phyloP scores from a whole-genome alignment of 2,113 vertebrate species.

The Myocastor coypus region DNA sequence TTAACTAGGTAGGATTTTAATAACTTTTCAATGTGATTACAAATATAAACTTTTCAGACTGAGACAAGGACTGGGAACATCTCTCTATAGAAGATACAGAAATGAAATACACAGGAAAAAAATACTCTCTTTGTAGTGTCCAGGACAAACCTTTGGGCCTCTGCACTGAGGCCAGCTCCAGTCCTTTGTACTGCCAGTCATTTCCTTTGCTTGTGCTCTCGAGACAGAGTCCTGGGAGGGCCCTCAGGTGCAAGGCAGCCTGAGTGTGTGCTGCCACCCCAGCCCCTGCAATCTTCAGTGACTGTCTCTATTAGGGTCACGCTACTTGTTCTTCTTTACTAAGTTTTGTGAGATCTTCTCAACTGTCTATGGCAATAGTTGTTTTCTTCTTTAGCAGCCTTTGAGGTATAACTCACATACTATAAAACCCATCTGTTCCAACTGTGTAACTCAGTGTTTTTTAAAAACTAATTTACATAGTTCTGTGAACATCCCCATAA shows the following conservation, averaged over 20 bases:
- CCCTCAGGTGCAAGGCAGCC: neutral
- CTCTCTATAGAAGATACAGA: neutral
- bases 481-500: neutral
- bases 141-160: neutral
- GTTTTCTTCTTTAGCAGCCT: neutral
- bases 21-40: no score
- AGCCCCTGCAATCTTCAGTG: neutral
- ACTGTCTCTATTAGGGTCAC: neutral
- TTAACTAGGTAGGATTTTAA: no score
- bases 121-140: neutral
- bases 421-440: neutral
- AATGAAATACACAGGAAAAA: neutral
- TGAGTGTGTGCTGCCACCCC: neutral
- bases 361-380: neutral
- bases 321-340: conserved; percentile 16
- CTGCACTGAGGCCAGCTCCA: neutral
- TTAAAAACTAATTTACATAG: neutral
- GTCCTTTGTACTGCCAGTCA: neutral
- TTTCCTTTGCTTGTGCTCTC: neutral
- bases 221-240: neutral
- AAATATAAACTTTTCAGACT: no score
- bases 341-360: conserved; percentile 14
- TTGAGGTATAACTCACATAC: neutral
- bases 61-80: no score
- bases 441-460: neutral